phyloP scores from a whole-genome alignment of 2,888 invertebrate species.

The Stenurella melanura region DNA sequence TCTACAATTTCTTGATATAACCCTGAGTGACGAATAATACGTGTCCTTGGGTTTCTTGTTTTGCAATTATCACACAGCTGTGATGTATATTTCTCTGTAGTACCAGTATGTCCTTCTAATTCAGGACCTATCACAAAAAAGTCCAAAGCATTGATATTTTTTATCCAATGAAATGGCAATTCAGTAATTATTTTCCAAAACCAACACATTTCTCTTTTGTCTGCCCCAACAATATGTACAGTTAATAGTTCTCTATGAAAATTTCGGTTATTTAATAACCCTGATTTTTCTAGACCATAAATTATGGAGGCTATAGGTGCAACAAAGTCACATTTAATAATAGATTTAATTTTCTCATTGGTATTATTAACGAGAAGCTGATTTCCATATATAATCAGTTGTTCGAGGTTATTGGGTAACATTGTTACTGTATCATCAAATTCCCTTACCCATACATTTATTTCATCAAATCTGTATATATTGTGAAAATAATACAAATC shows the following conservation, averaged over 20 bases:
- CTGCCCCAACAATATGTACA: constrained; percentile 66
- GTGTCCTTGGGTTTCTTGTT: constrained; percentile 46
- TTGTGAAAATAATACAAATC: constrained; percentile 50
- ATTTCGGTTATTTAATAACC: constrained; percentile 48
- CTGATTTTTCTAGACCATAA: constrained; percentile 57
- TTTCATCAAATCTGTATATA: constrained; percentile 10
- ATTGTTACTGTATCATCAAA: constrained; percentile 20
- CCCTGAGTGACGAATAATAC: constrained; percentile 46
- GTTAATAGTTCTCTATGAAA: constrained; percentile 50
- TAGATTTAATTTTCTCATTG: constrained; percentile 35
- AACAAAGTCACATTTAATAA: constrained; percentile 49
- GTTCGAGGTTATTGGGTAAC: constrained; percentile 43
- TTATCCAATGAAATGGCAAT: constrained; percentile 62
- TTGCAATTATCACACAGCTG: constrained; percentile 55
- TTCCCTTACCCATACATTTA: constrained; percentile 23
- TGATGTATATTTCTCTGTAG: constrained; percentile 30
- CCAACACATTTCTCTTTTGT: constrained; percentile 58
- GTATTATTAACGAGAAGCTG: background rate
- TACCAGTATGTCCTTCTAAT: constrained; percentile 28
- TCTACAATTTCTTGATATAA: constrained; percentile 64
- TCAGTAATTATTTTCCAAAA: constrained; percentile 60
- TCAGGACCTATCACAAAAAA: constrained; percentile 66
- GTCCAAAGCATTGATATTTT: constrained; percentile 58
- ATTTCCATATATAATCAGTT: constrained; percentile 43
- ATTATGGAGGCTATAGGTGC: constrained; percentile 56